Conservation (phyloP, 2,113 vertebrate genomes). For the Arenaria interpres region DNA sequence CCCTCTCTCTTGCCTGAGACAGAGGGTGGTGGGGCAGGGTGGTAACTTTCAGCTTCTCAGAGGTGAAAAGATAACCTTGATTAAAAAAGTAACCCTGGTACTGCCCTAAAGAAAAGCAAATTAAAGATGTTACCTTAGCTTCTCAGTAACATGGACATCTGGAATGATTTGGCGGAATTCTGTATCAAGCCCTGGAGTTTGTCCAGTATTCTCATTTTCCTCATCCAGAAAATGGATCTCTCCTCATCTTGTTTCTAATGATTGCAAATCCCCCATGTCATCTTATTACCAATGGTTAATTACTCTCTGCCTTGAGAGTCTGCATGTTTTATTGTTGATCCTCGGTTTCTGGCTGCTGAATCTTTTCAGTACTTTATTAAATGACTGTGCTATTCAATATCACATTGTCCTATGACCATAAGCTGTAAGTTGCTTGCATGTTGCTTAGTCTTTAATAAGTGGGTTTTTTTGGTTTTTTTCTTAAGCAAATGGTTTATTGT, state of each 20-base stretch:
- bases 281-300: neutral
- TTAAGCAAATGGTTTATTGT: neutral
- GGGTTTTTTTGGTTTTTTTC: neutral
- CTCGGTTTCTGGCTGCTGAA: neutral
- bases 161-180: neutral
- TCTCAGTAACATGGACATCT: neutral
- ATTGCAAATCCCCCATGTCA: neutral
- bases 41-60: neutral
- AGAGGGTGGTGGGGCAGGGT: neutral
- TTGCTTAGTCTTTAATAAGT: neutral
- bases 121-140: neutral
- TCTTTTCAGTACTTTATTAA: neutral
- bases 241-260: neutral
- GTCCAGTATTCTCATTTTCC: neutral
- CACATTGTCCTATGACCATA: neutral
- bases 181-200: accelerated
- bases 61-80: neutral
- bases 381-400: neutral
- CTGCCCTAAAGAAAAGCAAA: neutral
- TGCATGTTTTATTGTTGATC: neutral
- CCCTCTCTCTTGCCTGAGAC: neutral
- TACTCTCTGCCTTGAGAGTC: neutral
- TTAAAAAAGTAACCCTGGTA: neutral
- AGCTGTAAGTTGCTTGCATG: neutral
- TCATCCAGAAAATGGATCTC: neutral